Percentiles rank a stretch among this genome's conserved stretches.
Evolutionary conservation across 2,888 invertebrate genomes (phyloP).

Genomic region (Aporophyla nigra): DNA sequence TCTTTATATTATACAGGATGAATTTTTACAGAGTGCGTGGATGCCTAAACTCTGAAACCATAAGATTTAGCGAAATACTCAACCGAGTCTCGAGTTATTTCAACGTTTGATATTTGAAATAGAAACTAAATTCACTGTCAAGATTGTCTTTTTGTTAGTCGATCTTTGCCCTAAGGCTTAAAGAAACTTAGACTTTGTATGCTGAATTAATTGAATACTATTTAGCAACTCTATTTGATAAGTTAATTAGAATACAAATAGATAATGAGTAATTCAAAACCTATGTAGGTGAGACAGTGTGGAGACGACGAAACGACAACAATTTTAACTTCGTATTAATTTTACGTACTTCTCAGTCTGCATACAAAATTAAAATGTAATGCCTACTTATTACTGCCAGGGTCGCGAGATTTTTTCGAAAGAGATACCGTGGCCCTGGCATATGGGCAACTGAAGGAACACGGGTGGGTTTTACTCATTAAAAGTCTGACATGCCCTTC

Average conservation of each 20-base stretch:
- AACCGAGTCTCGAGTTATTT: not conserved
- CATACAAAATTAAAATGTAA: too few relatives aligned
- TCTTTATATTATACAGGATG: not conserved
- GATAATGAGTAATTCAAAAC: not conserved
- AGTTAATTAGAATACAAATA: conserved; percentile 4
- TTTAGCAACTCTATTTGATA: not conserved
- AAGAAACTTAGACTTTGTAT: not conserved
- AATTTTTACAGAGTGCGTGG: not conserved
- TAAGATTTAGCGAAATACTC: not conserved
- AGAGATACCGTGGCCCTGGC: too few relatives aligned
- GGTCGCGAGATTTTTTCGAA: too few relatives aligned
- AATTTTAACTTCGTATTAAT: too few relatives aligned
- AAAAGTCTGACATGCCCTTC: too few relatives aligned
- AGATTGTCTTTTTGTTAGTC: not conserved
- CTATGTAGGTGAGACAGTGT: too few relatives aligned
- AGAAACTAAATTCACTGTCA: not conserved
- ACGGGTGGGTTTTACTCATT: too few relatives aligned
- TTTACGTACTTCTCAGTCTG: too few relatives aligned
- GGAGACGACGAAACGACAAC: too few relatives aligned
- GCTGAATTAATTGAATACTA: not conserved
- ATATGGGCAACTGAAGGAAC: too few relatives aligned
- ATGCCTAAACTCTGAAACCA: not conserved
- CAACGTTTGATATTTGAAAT: not conserved
- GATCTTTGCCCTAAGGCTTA: not conserved
- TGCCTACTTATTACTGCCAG: too few relatives aligned